These are phyloP conservation scores for Congeria kusceri DNA, from an alignment of 2,888 invertebrate genomes.

Conservation along the genomic window DNA sequence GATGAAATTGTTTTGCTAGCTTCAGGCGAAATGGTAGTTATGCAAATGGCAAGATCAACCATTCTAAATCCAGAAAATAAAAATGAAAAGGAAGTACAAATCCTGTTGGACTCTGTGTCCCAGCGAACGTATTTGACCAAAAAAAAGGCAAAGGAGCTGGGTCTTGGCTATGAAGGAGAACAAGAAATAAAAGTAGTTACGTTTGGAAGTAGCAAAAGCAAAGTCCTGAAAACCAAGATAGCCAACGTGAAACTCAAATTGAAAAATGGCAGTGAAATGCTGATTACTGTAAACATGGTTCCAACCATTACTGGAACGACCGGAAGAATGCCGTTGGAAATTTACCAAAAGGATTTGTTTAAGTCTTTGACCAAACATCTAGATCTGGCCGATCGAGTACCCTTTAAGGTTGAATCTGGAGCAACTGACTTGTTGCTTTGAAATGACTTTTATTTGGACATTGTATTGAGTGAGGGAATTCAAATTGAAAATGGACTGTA, in stretches of 20 bases:
- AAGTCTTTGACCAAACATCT: slow-evolving; percentile 3
- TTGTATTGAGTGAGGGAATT: slow-evolving; percentile 28
- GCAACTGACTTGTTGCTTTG: slow-evolving; percentile 32
- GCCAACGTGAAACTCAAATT: slow-evolving; percentile 22
- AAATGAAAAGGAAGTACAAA: not conserved
- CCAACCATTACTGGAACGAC: slow-evolving; percentile 40
- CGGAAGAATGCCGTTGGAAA: not conserved
- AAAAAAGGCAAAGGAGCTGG: slow-evolving; percentile 16
- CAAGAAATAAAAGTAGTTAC: slow-evolving; percentile 40
- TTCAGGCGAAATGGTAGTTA: slow-evolving; percentile 25
- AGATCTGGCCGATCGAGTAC: slow-evolving; percentile 24
- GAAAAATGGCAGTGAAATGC: slow-evolving; percentile 23
- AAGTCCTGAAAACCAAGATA: slow-evolving; percentile 25
- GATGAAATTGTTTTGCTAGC: slow-evolving; percentile 10
- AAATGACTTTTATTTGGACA: slow-evolving; percentile 37
- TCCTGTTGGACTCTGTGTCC: slow-evolving; percentile 44
- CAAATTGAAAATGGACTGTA: slow-evolving; percentile 35
- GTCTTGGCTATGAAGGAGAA: slow-evolving; percentile 1
- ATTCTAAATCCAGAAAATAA: slow-evolving; percentile 1
- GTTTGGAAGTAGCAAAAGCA: slow-evolving; percentile 30
- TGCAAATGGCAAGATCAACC: slow-evolving; percentile 34
- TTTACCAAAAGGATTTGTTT: not conserved
- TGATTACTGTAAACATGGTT: slow-evolving; percentile 34
- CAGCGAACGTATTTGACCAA: slow-evolving; percentile 44
- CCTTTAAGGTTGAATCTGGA: slow-evolving; percentile 18